phyloP scores from a whole-genome alignment of 2,888 invertebrate species.

The Scaptomyza polygonia region DNA sequence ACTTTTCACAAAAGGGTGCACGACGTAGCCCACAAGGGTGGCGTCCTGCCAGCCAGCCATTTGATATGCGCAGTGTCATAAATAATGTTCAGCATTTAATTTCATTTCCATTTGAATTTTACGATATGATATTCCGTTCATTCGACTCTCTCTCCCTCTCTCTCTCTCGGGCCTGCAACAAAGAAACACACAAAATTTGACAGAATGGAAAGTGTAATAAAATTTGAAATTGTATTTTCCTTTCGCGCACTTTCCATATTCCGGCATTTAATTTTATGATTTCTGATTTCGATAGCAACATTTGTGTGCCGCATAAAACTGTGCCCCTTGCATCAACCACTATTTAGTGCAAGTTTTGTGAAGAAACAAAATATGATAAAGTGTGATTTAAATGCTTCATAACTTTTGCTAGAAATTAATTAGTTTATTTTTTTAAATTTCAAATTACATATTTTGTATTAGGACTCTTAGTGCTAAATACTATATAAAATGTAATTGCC shows the following conservation, averaged over 20 bases:
- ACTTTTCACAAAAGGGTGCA: conserved; percentile 53
- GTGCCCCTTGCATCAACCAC: conserved; percentile 3
- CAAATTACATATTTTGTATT: no score
- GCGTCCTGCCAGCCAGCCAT: conserved; percentile 48
- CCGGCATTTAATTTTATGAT: conserved; percentile 70
- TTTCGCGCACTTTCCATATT: conserved; percentile 48
- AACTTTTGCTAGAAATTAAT: no score
- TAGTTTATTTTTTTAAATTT: no score
- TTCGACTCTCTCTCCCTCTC: conserved; percentile 19
- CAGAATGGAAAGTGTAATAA: conserved; percentile 77
- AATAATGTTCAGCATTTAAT: conserved; percentile 80
- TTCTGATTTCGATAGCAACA: conserved; percentile 61
- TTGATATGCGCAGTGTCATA: conserved; percentile 78
- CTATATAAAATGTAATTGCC: no score
- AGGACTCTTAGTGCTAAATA: no score
- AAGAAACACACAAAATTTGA: conserved; percentile 57
- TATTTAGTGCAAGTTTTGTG: not conserved
- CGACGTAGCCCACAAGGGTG: conserved; percentile 14
- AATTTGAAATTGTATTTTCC: conserved; percentile 73
- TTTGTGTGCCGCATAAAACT: conserved; percentile 56
- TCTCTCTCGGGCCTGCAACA: conserved; percentile 34
- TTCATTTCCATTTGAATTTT: conserved; percentile 80
- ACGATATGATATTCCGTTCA: conserved; percentile 66
- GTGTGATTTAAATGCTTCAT: no score
- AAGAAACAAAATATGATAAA: no score